Evolutionary conservation across 2,888 invertebrate genomes (phyloP).

Genomic region (Cephonodes hylas): DNA sequence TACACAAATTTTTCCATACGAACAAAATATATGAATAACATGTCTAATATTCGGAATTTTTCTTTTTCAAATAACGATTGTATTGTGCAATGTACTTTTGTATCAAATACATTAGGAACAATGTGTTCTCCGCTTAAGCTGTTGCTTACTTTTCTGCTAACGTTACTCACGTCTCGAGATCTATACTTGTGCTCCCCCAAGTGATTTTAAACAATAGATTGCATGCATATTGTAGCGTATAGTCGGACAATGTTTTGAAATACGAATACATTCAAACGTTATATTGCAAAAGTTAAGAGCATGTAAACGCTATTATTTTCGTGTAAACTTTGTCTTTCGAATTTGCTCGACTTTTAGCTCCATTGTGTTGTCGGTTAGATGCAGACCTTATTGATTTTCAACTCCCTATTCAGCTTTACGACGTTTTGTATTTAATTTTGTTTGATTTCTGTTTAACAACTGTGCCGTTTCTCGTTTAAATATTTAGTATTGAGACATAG

Average conservation of each 20-base stretch:
- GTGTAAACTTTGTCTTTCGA: neutral
- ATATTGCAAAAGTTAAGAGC: conserved; percentile 10
- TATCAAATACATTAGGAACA: conserved; percentile 1
- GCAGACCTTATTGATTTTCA: neutral
- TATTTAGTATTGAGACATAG: too few species aligned
- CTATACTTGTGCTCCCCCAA: conserved; percentile 9
- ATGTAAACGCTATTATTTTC: conserved; percentile 6
- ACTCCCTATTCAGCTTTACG: neutral
- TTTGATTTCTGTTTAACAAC: neutral
- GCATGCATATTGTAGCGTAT: neutral
- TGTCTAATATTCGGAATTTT: neutral
- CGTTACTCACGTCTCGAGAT: neutral
- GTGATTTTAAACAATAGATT: conserved; percentile 11
- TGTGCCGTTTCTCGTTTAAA: neutral
- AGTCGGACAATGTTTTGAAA: neutral
- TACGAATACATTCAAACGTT: conserved; percentile 6
- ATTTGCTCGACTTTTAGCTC: neutral
- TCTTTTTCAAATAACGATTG: neutral
- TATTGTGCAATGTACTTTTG: neutral
- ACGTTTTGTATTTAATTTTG: too few species aligned
- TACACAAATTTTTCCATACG: too few species aligned
- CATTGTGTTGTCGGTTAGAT: neutral
- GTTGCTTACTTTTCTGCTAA: neutral
- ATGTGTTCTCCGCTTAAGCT: neutral
- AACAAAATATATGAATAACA: neutral